phyloP scores from a whole-genome alignment of 92 coral and sea anemone genomes.

The Actinostola sp. region DNA sequence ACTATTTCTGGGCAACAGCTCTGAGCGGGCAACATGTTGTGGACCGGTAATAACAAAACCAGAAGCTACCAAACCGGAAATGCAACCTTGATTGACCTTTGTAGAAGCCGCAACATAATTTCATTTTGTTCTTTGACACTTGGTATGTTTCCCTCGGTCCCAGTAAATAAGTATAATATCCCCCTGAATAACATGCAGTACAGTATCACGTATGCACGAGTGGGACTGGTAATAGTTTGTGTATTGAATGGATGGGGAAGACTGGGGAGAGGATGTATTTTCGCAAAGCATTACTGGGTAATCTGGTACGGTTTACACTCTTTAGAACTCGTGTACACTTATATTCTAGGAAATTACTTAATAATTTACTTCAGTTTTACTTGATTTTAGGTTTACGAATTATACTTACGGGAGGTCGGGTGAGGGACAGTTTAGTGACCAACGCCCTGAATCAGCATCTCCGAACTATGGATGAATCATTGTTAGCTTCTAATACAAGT shows the following conservation, averaged over 20 bases:
- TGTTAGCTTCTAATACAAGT: conserved; percentile 3
- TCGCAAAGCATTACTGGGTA: background rate
- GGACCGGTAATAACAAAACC: too few relatives aligned
- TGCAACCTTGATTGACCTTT: too few relatives aligned
- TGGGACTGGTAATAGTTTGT: background rate
- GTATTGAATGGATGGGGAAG: background rate
- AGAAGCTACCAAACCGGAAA: too few relatives aligned
- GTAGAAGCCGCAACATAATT: too few relatives aligned
- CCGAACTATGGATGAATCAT: conserved; percentile 67
- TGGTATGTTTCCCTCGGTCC: too few relatives aligned
- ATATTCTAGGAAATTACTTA: too few relatives aligned
- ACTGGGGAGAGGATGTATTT: background rate
- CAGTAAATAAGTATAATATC: background rate
- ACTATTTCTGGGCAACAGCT: too few relatives aligned
- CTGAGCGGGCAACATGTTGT: too few relatives aligned
- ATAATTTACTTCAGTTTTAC: too few relatives aligned
- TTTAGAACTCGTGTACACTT: too few relatives aligned
- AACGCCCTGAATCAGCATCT: conserved; percentile 89
- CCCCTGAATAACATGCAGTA: background rate
- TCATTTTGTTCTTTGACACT: too few relatives aligned
- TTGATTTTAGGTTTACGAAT: background rate
- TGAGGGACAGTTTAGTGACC: conserved; percentile 91
- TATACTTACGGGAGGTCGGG: conserved; percentile 92
- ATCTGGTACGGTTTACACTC: background rate
- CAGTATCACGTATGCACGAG: conserved; percentile 4